Percentiles rank a stretch among this genome's conserved stretches.
Conservation (phyloP, 2,113 vertebrate species). For the Leptobrachium leishanense region DNA sequence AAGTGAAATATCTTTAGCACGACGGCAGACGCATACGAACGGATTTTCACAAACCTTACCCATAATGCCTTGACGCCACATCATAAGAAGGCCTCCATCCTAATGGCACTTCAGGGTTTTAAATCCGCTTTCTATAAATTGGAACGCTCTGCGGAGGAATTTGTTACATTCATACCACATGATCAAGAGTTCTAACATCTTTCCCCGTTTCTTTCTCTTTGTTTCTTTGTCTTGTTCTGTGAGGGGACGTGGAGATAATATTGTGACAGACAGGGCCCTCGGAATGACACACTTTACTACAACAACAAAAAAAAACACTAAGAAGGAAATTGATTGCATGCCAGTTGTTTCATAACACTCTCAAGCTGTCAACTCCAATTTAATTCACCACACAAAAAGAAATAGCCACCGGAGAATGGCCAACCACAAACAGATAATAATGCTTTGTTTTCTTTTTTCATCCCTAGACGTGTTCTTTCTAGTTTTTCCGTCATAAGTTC, state of each 20-base stretch:
- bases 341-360: constrained; percentile 49
- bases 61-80: constrained; percentile 16
- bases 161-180: constrained; percentile 20
- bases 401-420: constrained; percentile 37
- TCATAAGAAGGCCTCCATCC: constrained; percentile 2
- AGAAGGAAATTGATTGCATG: constrained; percentile 48
- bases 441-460: constrained; percentile 3
- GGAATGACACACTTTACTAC: constrained; percentile 47
- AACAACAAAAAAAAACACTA: constrained; percentile 38
- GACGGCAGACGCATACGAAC: constrained; percentile 10
- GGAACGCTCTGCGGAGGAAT: constrained; percentile 4
- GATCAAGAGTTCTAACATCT: constrained; percentile 16
- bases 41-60: constrained; percentile 9
- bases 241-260: constrained; percentile 5
- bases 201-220: constrained; percentile 6
- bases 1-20: too few relatives aligned
- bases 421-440: constrained; percentile 29
- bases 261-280: constrained; percentile 38
- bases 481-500: background rate
- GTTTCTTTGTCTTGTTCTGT: background rate
- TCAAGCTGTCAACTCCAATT: constrained; percentile 46
- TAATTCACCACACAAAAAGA: constrained; percentile 41
- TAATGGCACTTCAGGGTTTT: background rate
- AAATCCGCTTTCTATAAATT: background rate
- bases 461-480: constrained; percentile 2